These are phyloP conservation scores for Euzetes globulus DNA, from an alignment of 2,888 invertebrate genomes.

Conservation along the genomic window DNA sequence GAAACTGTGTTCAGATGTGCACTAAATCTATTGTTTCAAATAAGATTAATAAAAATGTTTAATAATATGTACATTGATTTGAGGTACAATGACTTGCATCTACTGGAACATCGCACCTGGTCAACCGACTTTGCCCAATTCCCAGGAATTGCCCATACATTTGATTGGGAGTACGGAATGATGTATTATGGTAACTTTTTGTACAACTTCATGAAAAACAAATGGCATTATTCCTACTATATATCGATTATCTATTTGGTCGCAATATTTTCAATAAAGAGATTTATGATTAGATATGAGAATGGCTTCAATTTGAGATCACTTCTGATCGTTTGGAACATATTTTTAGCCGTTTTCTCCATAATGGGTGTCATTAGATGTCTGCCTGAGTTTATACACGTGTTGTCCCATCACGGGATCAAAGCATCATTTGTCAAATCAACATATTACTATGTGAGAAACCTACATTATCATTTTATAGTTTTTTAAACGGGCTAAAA, in stretches of 20 bases:
- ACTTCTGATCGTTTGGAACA: not conserved
- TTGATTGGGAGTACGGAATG: constrained; percentile 1
- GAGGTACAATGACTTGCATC: constrained; percentile 26
- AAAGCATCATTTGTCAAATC: too few species aligned
- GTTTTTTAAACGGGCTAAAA: too few species aligned
- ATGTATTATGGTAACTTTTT: not conserved
- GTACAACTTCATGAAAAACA: not conserved
- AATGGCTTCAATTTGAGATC: not conserved
- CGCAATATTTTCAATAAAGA: not conserved
- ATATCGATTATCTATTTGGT: constrained; percentile 5
- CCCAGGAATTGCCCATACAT: constrained; percentile 26
- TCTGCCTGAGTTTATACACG: constrained; percentile 23
- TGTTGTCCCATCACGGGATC: not conserved
- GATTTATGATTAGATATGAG: not conserved
- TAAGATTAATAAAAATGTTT: too few species aligned
- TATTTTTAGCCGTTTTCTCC: constrained; percentile 5
- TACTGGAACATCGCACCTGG: not conserved
- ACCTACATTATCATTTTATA: too few species aligned
- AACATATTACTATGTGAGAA: too few species aligned
- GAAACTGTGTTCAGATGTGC: too few species aligned
- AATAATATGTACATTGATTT: constrained; percentile 17
- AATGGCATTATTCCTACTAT: constrained; percentile 29
- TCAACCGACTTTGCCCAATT: not conserved
- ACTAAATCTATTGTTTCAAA: too few species aligned
- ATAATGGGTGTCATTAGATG: constrained; percentile 24